Conservation (phyloP, 2,113 vertebrate genomes). For the Atlantisia rogersi region DNA sequence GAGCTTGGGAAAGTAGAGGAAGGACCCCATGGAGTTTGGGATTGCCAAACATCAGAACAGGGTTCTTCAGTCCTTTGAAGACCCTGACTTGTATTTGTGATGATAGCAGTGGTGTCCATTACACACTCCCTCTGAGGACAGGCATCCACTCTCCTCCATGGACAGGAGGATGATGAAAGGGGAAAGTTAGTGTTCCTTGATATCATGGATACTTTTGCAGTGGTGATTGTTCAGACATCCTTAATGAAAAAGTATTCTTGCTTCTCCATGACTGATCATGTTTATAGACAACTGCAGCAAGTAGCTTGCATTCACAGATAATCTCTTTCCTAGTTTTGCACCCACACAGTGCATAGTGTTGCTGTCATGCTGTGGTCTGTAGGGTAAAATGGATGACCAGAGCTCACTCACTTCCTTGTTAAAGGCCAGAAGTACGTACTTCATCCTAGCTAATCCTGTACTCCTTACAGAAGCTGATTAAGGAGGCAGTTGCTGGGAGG, state of each 20-base stretch:
- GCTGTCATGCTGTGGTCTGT: not conserved
- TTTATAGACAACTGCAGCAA: not conserved
- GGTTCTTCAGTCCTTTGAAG: not conserved
- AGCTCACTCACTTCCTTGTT: not conserved
- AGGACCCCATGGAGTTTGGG: not conserved
- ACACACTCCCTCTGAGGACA: not conserved
- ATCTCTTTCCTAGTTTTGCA: not conserved
- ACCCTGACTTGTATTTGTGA: not conserved
- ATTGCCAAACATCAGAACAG: not conserved
- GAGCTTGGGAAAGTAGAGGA: not conserved
- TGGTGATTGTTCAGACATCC: not conserved
- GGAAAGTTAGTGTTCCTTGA: not conserved
- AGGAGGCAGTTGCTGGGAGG: not conserved
- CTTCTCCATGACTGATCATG: not conserved
- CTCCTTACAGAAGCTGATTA: not conserved
- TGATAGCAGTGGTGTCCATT: not conserved
- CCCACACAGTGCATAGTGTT: rapidly evolving
- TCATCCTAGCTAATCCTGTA: not conserved
- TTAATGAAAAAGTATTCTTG: not conserved
- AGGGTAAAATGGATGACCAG: not conserved
- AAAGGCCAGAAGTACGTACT: not conserved
- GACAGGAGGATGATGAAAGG: not conserved
- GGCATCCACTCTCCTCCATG: not conserved
- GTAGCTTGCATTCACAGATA: not conserved
- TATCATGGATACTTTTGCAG: not conserved